Conservation (phyloP, 2,113 vertebrate genomes). For the Aptenodytes forsteri region DNA sequence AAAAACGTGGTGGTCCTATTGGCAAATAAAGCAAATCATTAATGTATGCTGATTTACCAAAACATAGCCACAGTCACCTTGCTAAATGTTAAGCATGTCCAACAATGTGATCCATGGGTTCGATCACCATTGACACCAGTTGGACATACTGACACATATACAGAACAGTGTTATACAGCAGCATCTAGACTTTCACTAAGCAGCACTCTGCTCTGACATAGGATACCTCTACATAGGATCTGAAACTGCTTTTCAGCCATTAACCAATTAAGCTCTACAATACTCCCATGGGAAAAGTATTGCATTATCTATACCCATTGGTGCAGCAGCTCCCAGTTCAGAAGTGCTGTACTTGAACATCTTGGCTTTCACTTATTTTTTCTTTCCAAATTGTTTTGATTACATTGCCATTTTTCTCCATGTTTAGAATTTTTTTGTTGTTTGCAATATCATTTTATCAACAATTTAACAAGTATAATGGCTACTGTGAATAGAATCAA, state of each 20-base stretch:
- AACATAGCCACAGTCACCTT: background rate
- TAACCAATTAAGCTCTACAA: constrained; percentile 16
- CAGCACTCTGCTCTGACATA: background rate
- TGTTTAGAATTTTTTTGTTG: background rate
- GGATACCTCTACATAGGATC: background rate
- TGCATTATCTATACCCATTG: constrained; percentile 39
- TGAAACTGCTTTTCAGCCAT: background rate
- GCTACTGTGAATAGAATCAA: constrained; percentile 17
- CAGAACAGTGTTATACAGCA: background rate
- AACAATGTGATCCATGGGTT: background rate
- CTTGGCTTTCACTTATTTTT: background rate
- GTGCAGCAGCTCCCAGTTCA: background rate
- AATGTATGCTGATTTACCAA: background rate
- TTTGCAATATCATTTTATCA: background rate
- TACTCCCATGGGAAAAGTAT: background rate
- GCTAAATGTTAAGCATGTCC: background rate
- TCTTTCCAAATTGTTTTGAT: background rate
- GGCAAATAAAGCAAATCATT: background rate
- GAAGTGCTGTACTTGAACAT: background rate
- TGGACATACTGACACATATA: background rate
- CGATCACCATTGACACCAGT: background rate
- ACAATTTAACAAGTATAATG: background rate
- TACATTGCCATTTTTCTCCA: background rate
- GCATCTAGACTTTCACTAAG: background rate
- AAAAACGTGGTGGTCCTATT: background rate